phyloP scores from a whole-genome alignment of 2,888 invertebrate genomes.

The Toxonevra muliebris region DNA sequence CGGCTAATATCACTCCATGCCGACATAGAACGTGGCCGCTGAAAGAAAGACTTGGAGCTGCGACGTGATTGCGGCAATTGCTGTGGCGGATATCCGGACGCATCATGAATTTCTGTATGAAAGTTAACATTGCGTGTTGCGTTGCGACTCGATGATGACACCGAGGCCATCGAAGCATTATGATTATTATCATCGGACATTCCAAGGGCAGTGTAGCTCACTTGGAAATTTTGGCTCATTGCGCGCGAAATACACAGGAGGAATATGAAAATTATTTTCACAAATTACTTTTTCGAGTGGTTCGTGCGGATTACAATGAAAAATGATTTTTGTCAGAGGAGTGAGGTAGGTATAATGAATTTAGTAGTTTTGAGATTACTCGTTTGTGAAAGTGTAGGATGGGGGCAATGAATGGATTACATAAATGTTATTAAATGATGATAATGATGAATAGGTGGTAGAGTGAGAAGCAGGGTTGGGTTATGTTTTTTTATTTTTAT shows the following conservation, averaged over 20 bases:
- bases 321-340: not conserved
- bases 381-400: too few relatives aligned
- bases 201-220: slow-evolving; percentile 64
- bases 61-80: slow-evolving; percentile 55
- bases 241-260: slow-evolving; percentile 32
- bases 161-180: slow-evolving; percentile 60
- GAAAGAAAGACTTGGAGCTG: slow-evolving; percentile 63
- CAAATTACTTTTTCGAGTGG: not conserved
- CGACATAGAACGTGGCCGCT: slow-evolving; percentile 80
- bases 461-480: too few relatives aligned
- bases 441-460: too few relatives aligned
- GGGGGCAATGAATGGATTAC: too few relatives aligned
- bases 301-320: not conserved
- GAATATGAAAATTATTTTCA: not conserved
- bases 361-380: too few relatives aligned
- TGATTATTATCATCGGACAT: slow-evolving; percentile 65
- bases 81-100: slow-evolving; percentile 53
- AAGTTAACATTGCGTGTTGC: slow-evolving; percentile 63
- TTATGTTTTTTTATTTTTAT: too few relatives aligned
- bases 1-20: slow-evolving; percentile 89
- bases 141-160: slow-evolving; percentile 56
- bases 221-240: slow-evolving; percentile 65
- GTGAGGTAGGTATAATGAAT: too few relatives aligned
- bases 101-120: slow-evolving; percentile 55
- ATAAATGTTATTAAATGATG: too few relatives aligned